Evolutionary conservation across 2,888 invertebrate genomes (phyloP), one percentile per base, ranked within the genome.

Genomic region (Ametastegia equiseti): DNA sequence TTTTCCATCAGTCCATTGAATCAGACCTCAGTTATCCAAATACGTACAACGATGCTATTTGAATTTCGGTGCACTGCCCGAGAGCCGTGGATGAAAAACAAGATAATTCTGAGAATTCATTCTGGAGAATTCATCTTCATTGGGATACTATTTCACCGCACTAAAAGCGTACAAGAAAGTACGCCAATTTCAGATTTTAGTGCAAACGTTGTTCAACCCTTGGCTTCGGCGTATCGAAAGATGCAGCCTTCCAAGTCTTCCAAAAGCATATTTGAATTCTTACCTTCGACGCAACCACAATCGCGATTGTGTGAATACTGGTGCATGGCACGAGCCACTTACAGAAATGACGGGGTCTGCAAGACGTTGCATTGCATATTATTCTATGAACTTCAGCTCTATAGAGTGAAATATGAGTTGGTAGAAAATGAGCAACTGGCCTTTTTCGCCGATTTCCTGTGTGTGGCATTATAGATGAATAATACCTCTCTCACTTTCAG

Each of bases 101-200:
- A 71, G 47, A 47, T 71, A 36, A 71, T 71, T 11, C 47, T 71
- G 42, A 9, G 30, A 47, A 71, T 71, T 42, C 45, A 30, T 30
- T 71, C 30, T 47, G 23, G 5, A 47, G 47, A 71, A 71, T 71
- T 47, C 42, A 71, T 71, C 23, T 47, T 47, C 42, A 30, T 30
- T 9, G 9, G 11, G 39, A 39, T 67, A 39, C 11, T 39, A 67
- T 67, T 36, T 67, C 23, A 67, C 15, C 39, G 19, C 11, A 39
- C 36, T 19, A 39, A 67, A 23, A 36, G 39, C 45, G 15, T 47
- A 47, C 45, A 27, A 47, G 36, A 30, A 71, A 15, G 45, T 30
- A 47, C 45, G 47, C 45, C 45, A 71, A 71, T 47, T 71, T 47
- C 42, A 47, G 71, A n/a, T 15, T 47, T 9, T 5, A 71, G 71